These are phyloP conservation scores for Brienomyrus longianalis DNA, from an alignment of 2,113 vertebrate species.

Conservation along the genomic window DNA sequence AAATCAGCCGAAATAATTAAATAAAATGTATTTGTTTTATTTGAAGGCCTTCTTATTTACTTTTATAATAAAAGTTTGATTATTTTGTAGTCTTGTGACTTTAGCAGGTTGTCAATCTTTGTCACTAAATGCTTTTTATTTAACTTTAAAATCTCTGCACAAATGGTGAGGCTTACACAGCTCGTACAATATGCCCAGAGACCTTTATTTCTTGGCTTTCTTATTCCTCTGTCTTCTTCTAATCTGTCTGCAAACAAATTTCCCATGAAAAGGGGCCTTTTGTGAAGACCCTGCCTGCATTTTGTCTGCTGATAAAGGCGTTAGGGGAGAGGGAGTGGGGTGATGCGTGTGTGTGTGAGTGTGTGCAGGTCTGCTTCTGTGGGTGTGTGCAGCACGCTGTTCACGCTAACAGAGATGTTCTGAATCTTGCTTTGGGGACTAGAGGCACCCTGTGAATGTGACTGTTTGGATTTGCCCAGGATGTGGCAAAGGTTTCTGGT, in stretches of 20 bases:
- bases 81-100: not conserved
- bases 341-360: not conserved
- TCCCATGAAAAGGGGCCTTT: constrained; percentile 26
- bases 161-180: not conserved
- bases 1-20: not conserved
- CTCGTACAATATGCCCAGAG: constrained; percentile 9
- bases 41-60: not conserved
- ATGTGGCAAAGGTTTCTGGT: not conserved
- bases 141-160: constrained; percentile 2
- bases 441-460: constrained; percentile 6
- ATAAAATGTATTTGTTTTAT: not conserved
- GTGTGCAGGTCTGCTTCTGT: not conserved
- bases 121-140: constrained; percentile 5
- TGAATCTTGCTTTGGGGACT: constrained; percentile 13
- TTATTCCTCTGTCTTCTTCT: constrained; percentile 13
- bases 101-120: not conserved
- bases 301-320: constrained; percentile 24
- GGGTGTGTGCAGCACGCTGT: not conserved
- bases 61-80: not conserved
- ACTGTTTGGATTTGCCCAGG: not conserved
- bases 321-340: not conserved
- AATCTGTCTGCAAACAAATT: constrained; percentile 33
- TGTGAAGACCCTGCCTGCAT: constrained; percentile 26
- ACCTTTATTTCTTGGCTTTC: not conserved
- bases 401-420: not conserved